Evolutionary conservation across 92 coral and sea anemone genomes (phyloP), one percentile per base, ranked within the genome.

Genomic region (Zoanthus sociatus): DNA sequence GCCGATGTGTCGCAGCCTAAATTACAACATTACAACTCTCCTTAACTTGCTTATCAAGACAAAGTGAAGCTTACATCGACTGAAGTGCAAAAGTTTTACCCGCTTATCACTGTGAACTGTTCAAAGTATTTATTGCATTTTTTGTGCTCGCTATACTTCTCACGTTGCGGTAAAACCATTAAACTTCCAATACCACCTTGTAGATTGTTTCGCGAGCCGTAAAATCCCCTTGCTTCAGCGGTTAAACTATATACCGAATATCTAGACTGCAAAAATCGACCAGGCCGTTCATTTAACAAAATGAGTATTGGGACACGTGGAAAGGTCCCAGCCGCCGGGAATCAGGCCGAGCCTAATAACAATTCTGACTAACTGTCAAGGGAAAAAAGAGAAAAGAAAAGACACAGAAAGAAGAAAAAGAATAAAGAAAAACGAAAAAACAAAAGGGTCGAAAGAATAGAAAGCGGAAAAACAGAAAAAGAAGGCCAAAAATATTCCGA

Each of bases 51-150:
- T 81, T 73, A 37, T 3, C 85, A 81, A 42, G 14, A 17, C 13
- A 45, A 47, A 30, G 31, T 0, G 75, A 81, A 3, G 75, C 75
- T 0, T 10, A 33, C 7, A 1, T 18, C 26, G 26, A 26, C 26
- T 0, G 85, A 51, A 3, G 6, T 81, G 47, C 85, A 30, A 1
- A 8, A 66, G 14, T 21, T 81, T 60, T 37, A 58, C 17, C 85
- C 85, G 10, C 76, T 81, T 1, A 55, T 81, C 60, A 66, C 44
- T 17, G 85, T 73, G 46, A 81, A 81, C 30, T 81, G 85, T 61
- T 81, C 85, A 20, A 37, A 44, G 21, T 11, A 66, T 54, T 45
- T 81, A 31, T 51, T 51, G 17, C 44, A 42, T 73, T 66, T 81
- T 81, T n/a, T 81, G 37, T 81, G 85, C 64, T 47, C 73, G 30